Evolutionary conservation across 2,113 vertebrate genomes (phyloP), one percentile per base, ranked within the genome.

Genomic region (Sarotherodon lohbergeri): DNA sequence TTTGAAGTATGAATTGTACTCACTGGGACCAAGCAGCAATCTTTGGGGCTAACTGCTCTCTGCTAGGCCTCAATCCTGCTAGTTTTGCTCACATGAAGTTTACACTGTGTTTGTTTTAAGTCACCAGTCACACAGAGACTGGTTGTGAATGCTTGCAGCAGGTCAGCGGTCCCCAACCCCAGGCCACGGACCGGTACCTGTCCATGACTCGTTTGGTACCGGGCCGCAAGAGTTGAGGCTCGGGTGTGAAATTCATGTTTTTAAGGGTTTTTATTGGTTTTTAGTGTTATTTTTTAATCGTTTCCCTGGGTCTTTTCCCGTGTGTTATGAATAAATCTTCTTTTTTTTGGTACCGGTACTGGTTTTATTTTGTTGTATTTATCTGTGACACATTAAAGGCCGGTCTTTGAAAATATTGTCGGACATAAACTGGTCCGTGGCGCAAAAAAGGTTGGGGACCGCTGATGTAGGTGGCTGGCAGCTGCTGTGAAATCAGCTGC

Each of bases 351-450:
- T 61, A 61, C 57, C 0, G 1, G 29, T 61, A 19, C 57, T 61
- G 57, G 16, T 61, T 61, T 34, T 34, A 34, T 63, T 63, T 63
- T 4, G 29, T 61, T 61, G 2, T 61, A 63, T 63, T 63, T 63
- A 19, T 63, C 59, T 19, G 0, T 0, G 14, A 61, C 8, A 61
- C 57, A 0, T 34, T 61, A 34, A 61, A 61, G 57, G 5, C 16
- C 0, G 5, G 29, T 29, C 0, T 63, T 10, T 39, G 9, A 39
- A 39, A 39, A 39, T 39, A 39, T 39, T 39, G 9, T 39, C 4
- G 9, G 39, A 4, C 39, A 39, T 39, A 10, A 39, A 39, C 4
- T 1, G 2, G 9, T 39, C 36, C 9, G 36, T 36, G 9, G 32
- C 2, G 1, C 32, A 32, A 32, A 32, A 32, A 2, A 32, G 32